Evolutionary conservation across 2,113 vertebrate genomes (phyloP), one percentile per base, ranked within the genome.

Genomic region (Tretioscincus oriximinensis): DNA sequence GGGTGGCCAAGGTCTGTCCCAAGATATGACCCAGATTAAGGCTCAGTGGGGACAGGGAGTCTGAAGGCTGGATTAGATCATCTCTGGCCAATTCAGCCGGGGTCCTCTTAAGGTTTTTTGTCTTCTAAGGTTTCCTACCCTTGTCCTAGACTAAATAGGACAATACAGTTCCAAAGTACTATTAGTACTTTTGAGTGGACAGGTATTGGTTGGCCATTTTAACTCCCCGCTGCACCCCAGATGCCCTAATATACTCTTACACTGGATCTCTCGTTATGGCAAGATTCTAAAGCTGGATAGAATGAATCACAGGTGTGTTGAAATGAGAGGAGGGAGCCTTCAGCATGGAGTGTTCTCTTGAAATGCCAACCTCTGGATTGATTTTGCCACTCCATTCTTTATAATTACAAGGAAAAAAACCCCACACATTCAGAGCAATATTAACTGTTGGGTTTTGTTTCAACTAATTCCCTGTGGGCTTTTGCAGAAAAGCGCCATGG

Each of bases 391-490:
- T 26, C 7, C 73, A 51, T 12, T 2, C 7, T 5, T 49, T 72
- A 10, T 20, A 21, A 28, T 45, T 26, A 71, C 11, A 64, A 31
- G 5, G 41, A 70, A 9, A 7, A 2, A 11, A 24, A 0, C 0
- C 35, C 8, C 16, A 14, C 2, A 0, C 5, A 31, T 35, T 5
- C 16, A 24, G 77, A 7, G 28, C 76, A 49, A 2, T 4, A 1
- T 7, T 29, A 76, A 1, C 1, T 10, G 67, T 21, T 54, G 16
- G 2, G 28, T 22, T n/a, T 22, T 2, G 54, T 9, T 2, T 14
- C 3, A 77, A 24, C 0, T 64, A 18, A 0, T 7, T 1, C 9
- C 16, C 65, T 64, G 4, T 5, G 0, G 60, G 6, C 2, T 66
- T 24, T 45, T 31, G 2, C 1, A 77, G 47, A 80, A 54, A 2